A percentile compares a stretch with the other conserved stretches of the same genome.
phyloP scores from a whole-genome alignment of 2,888 invertebrate genomes.

The Mellilla xanthometata region DNA sequence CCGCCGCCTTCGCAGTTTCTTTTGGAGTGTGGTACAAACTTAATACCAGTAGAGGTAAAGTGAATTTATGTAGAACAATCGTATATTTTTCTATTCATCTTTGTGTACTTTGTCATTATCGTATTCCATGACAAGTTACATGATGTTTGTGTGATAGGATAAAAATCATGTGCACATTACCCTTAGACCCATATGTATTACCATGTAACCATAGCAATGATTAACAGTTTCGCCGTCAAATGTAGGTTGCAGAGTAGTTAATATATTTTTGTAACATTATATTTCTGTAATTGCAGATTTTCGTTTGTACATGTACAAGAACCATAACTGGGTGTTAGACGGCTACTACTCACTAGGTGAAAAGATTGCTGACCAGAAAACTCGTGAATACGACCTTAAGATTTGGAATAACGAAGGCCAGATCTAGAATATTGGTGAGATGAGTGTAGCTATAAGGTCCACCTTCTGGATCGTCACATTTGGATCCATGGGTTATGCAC shows the following conservation, averaged over 20 bases:
- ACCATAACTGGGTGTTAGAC: slow-evolving; percentile 85
- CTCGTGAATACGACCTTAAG: slow-evolving; percentile 79
- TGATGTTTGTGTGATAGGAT: no score
- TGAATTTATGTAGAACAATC: slow-evolving; percentile 3
- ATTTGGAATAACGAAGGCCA: slow-evolving; percentile 82
- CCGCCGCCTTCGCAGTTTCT: slow-evolving; percentile 79
- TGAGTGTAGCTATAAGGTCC: slow-evolving; percentile 74
- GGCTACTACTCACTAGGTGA: slow-evolving; percentile 88
- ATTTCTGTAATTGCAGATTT: slow-evolving; percentile 78
- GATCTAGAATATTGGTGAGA: slow-evolving; percentile 68
- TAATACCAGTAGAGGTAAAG: slow-evolving; percentile 87
- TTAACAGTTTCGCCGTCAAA: no score
- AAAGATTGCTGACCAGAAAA: slow-evolving; percentile 74
- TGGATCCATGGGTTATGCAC: slow-evolving; percentile 83
- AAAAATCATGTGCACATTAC: no score
- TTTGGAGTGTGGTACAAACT: slow-evolving; percentile 86
- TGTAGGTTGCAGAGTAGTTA: no score
- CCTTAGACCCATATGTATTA: no score
- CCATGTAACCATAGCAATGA: no score
- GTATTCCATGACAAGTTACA: no score
- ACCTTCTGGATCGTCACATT: slow-evolving; percentile 83
- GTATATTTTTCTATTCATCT: no score
- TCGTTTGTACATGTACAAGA: slow-evolving; percentile 85
- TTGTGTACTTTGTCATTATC: no score
- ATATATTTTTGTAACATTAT: no score